Base-by-base conservation (phyloP, 1,140 invertebrate genomes). In the Hycleus cichorii region DNA sequence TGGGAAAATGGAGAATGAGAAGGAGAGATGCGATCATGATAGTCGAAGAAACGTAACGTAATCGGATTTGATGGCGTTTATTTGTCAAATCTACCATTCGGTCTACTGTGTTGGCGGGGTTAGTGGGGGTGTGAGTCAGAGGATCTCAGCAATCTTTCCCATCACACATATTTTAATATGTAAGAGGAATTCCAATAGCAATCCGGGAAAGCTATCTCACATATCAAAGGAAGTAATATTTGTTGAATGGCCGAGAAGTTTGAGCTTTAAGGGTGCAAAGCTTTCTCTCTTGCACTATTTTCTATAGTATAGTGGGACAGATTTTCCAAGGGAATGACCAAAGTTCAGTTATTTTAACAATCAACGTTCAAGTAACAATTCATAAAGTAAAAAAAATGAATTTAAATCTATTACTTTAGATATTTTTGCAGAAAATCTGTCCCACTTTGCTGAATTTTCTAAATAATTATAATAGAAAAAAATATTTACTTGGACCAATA, bases 181-280 rank as follows among this genome's bases (percentile, higher is more conserved):
- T 53, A 57, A 52, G 54, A 58, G 63, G 55, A 66, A 64, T 64
- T 56, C 56, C 56, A 57, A 49, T 59, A 57, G 57, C 58, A 59
- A 63, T 60, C 60, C 57, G 38, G 32, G 45, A 64, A 67, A 63
- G 62, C 60, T 50, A 64, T 68, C 62, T 69, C 66, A 64, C 62
- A 67, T 68, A 68, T 70, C 66, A 70, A 70, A 70, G 68, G 62
- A 67, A 67, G 65, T 63, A 68, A 68, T 70, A 70, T 68, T 70
- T 63, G 63, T 49, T 56, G 62, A 64, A 66, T 63, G 57, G 57
- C 59, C 57, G 42, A 51, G 49, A 58, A 32, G 32, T 32, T 32
- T 32, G 32, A 32, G 32, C 32, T 32, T 32, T 32, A 32, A 32
- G 32, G 7, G 32, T 32, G 46, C 39, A 39, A 26, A 45, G 32